phyloP scores from a whole-genome alignment of 2,113 vertebrate genomes.

The Connochaetes taurinus region DNA sequence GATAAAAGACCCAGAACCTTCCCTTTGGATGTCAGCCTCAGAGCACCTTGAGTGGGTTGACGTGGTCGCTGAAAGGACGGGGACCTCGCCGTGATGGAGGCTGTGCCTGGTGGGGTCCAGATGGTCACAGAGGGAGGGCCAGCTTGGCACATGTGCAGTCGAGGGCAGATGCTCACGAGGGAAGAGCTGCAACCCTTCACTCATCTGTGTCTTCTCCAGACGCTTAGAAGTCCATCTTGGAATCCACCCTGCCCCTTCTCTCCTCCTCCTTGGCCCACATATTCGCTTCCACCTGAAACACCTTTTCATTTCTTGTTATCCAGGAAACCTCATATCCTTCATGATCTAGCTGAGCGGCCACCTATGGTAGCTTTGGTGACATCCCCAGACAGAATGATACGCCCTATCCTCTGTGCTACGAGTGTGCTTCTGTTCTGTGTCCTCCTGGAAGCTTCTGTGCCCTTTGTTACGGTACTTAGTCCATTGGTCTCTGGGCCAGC shows the following conservation, averaged over 20 bases:
- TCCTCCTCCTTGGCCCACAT: background rate
- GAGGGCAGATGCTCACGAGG: background rate
- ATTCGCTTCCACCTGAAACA: background rate
- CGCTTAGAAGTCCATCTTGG: background rate
- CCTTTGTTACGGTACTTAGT: background rate
- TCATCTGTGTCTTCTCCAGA: background rate
- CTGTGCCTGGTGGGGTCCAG: background rate
- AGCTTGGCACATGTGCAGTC: background rate
- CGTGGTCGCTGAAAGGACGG: background rate
- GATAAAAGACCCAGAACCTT: background rate
- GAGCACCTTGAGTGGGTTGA: background rate
- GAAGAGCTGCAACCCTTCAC: background rate
- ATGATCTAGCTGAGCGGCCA: background rate
- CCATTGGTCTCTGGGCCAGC: background rate
- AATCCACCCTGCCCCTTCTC: background rate
- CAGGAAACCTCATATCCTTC: background rate
- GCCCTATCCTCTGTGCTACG: too few species aligned
- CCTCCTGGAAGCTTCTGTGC: background rate
- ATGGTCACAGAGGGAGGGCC: background rate
- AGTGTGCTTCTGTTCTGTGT: background rate
- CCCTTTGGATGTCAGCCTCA: background rate
- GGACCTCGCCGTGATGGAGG: fast-evolving
- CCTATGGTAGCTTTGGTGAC: background rate
- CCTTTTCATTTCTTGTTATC: background rate
- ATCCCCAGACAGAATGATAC: background rate